phyloP scores from a whole-genome alignment of 2,888 invertebrate genomes.

The Himalopsyche tibetana region DNA sequence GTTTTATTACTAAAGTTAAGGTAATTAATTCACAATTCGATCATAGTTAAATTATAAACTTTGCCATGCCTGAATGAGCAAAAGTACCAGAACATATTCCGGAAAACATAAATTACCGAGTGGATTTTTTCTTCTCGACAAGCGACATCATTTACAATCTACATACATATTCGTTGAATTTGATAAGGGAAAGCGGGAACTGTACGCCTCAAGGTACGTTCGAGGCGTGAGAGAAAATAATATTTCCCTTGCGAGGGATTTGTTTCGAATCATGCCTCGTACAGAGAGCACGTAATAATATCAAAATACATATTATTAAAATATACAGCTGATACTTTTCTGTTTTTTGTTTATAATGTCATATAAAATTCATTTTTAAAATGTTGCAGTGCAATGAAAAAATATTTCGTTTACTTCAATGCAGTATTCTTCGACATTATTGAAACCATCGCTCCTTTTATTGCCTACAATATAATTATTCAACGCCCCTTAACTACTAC shows the following conservation, averaged over 20 bases:
- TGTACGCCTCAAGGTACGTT: background rate
- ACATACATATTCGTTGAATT: conserved; percentile 34
- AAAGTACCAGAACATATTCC: background rate
- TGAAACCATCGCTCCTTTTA: background rate
- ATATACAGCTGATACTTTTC: background rate
- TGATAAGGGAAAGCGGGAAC: conserved; percentile 24
- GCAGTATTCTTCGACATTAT: background rate
- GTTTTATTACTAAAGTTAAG: too few species aligned
- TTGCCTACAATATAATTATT: background rate
- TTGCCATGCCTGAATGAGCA: background rate
- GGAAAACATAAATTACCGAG: conserved; percentile 20
- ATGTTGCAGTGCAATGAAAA: background rate
- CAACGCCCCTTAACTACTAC: background rate
- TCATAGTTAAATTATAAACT: too few species aligned
- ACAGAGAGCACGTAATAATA: conserved; percentile 1
- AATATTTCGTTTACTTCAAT: background rate
- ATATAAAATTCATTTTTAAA: background rate
- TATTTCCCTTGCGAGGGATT: conserved; percentile 23
- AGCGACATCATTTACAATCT: conserved; percentile 34
- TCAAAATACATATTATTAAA: background rate
- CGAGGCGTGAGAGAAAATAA: conserved; percentile 16
- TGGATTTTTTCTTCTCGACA: conserved; percentile 9
- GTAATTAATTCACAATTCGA: too few species aligned
- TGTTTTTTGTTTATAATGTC: background rate
- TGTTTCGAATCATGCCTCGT: conserved; percentile 7